Base-by-base conservation (phyloP, 2,888 invertebrate species). In the Eilema caniola region DNA sequence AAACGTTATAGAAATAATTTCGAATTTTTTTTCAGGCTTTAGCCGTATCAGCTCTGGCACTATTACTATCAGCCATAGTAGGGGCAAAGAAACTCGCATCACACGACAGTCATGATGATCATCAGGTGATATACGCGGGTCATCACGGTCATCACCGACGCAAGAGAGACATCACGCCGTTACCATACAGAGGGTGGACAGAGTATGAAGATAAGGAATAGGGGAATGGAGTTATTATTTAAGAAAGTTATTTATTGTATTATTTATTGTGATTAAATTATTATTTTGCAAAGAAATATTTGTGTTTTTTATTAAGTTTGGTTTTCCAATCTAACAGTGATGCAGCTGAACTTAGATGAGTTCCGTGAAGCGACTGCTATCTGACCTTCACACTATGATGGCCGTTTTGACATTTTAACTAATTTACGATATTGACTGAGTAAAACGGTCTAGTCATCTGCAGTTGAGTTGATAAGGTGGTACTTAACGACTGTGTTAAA, bases 21-120 rank as follows among this genome's bases (percentile, higher is more conserved):
- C 11, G 16, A 11, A 7, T 47, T 56, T 37, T 56, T 65, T 69
- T 73, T 11, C 92, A 95, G 93, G 97, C 97, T 0, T 85, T 97
- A 66, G 96, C 97, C 78, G 96, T 96, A 8, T 97, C 98, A 62
- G 97, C 97, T 0, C 88, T 98, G 70, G 98, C 98, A 0, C 90
- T 98, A 16, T 96, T 98, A 96, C 92, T 98, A 70, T 97, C 98
- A 60, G 95, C 96, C n/a, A 95, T 98, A 60, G 96, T 98, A 1
- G 98, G 97, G 3, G 93, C 97, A 60, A 98, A 98, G 92, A 97
- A 97, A 75, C 90, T 97, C 69, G 91, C 97, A 0, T 96, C 96
- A 2, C 96, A 96, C 31, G 96, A 96, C 7, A 95, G 96, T 31
- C 93, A 95, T 57, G 96, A 96, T 8, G 96, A 96, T 69, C 96